Evolutionary conservation across 2,113 vertebrate species (phyloP), one percentile per base, ranked within the genome.

Genomic region (Chlamydotis undulata): DNA sequence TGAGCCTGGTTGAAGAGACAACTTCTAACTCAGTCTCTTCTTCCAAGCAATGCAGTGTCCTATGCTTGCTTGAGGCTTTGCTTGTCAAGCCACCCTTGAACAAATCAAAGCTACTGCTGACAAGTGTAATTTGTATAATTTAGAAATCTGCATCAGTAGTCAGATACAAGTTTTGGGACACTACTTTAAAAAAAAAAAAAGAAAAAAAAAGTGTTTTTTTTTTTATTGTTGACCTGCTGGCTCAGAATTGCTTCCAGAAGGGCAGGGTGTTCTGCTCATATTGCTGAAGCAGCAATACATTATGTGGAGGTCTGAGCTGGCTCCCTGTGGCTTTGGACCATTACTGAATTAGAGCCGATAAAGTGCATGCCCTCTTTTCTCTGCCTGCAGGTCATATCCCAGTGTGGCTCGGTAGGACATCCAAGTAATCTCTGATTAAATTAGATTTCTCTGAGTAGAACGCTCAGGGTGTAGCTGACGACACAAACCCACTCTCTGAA

Each of bases 321-420:
- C 84, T 91, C 81, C 81, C 93, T 83, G 59, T 68, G 52, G 91
- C 59, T 96, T 83, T 88, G 61, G n/a, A 80, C 84, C 74, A 52
- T 91, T 93, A 95, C 78, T 83, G 87, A 95, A 91, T 91, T 91
- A 89, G 14, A 95, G 63, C 70, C 37, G 79, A 77, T 93, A 85
- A 96, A 85, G 63, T 39, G 33, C 22, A 1, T 85, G 75, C 59
- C 82, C 78, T 89, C 75, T 90, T 94, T 94, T 69, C 75, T 91
- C 67, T 69, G 83, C 89, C 95, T 93, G 81, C 87, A 85, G 91
- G 87, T 93, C 59, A 87, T 61, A 95, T 57, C 65, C 59, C 95
- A 41, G 92, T 55, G 59, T 69, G 79, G 31, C 84, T 96, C 93
- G 69, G 78, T 43, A 89, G 70, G 78, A 79, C 61, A 69, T 57